Base-by-base conservation (phyloP, 35 echinoderm and acorn worm species). In the Ophiothrix spiculata region DNA sequence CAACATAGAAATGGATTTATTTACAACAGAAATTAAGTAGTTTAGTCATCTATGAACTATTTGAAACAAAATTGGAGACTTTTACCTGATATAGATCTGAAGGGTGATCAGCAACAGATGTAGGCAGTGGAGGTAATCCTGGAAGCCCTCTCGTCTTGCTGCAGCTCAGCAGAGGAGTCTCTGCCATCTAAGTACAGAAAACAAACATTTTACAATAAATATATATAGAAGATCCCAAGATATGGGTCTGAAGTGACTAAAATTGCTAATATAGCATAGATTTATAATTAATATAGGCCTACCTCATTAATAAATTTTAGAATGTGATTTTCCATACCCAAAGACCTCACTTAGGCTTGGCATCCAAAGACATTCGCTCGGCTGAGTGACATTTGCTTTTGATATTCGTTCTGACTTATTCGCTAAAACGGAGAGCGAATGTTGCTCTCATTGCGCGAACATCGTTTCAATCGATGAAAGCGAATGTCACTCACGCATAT, bases 71-170 rank as follows among this genome's bases (percentile, higher is more conserved):
- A 56, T 29, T 17, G 19, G n/a, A n/a, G n/a, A n/a, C n/a, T n/a
- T 34, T 77, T 93, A 94, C 95, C 95, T 98, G 95, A 54, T 98
- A 98, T 6, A 98, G 85, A 34, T 98, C 88, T 25, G 95, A 98
- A 28, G 95, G 95, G 39, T 93, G 46, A 32, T 90, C 86, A 38
- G 86, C 87, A 14, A 69, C 91, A 33, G 78, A 78, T 86, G 92
- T 35, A 16, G 95, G 95, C 4, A 98, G 86, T 46, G 95, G 95
- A 0, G 95, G 95, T 4, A 98, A 85, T n/a, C 95, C 95, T 35
- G 95, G 95, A 33, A 98, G 75, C 0, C 95, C 95, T 38, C 92
- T 83, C 17, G 95, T 98, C 74, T 98, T 80, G 79, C 95, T 98
- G 69, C 95, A 93, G 56, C 91, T 93, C 77, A 91, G 86, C 80